Percentiles rank a stretch among this genome's conserved stretches.
Evolutionary conservation across 2,888 invertebrate genomes (phyloP).

Genomic region (Cacoxenus indagator): DNA sequence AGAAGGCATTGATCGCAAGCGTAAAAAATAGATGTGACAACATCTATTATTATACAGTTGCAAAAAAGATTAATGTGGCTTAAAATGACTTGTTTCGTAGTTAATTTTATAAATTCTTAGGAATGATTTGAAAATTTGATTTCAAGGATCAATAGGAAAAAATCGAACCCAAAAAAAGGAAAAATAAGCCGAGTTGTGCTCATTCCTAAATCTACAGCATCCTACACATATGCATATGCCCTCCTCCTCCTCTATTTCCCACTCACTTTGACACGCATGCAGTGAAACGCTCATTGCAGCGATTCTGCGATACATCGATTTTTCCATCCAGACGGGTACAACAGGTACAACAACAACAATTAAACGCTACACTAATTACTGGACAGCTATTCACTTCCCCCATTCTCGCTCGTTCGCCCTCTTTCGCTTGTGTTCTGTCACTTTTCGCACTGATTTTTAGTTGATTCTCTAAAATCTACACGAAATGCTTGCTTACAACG

Average conservation of each 20-base stretch:
- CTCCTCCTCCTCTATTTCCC: no score
- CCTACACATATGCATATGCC: no score
- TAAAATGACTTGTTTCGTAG: neutral
- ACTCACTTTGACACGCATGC: no score
- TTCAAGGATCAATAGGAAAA: neutral
- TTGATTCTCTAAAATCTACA: neutral
- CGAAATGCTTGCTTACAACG: slow-evolving; percentile 6
- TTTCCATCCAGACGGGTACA: slow-evolving; percentile 65
- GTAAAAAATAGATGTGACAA: no score
- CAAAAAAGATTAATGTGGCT: neutral
- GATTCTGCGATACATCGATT: no score
- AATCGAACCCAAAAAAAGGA: neutral
- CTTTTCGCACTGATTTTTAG: neutral
- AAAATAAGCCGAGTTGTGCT: no score
- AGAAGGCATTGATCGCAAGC: no score
- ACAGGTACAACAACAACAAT: slow-evolving; percentile 69
- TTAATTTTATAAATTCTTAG: neutral
- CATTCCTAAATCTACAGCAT: no score
- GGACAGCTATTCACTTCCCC: slow-evolving; percentile 27
- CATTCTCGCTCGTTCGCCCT: neutral
- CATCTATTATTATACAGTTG: neutral
- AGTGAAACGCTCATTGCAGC: no score
- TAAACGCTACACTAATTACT: slow-evolving; percentile 62
- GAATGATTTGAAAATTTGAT: neutral
- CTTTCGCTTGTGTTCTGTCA: neutral